These are phyloP conservation scores for Eciton burchellii DNA, from an alignment of 1,140 invertebrate species.

Conservation along the genomic window DNA sequence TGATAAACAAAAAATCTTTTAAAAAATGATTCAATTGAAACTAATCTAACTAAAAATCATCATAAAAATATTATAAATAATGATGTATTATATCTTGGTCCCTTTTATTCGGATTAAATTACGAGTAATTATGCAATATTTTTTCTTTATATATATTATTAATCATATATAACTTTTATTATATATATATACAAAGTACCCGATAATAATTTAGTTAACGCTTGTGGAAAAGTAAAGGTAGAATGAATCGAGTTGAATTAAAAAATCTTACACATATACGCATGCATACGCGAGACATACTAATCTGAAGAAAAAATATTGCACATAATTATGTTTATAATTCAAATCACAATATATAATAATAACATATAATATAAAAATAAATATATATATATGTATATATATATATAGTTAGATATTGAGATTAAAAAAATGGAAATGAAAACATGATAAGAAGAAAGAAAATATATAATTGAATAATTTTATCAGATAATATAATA, in stretches of 20 bases:
- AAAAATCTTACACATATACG: too few relatives aligned
- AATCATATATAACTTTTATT: too few relatives aligned
- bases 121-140: slow-evolving; percentile 56
- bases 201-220: too few relatives aligned
- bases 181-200: too few relatives aligned
- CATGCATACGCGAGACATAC: too few relatives aligned
- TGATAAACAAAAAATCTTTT: slow-evolving; percentile 1
- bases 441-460: slow-evolving; percentile 10
- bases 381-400: not conserved
- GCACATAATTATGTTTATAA: too few relatives aligned
- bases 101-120: slow-evolving; percentile 73
- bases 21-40: slow-evolving; percentile 21
- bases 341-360: too few relatives aligned
- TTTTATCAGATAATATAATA: not conserved
- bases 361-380: too few relatives aligned
- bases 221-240: too few relatives aligned
- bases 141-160: slow-evolving; percentile 31
- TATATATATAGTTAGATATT: slow-evolving; percentile 35
- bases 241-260: too few relatives aligned
- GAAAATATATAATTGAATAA: not conserved
- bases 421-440: slow-evolving; percentile 1
- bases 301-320: too few relatives aligned
- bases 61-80: slow-evolving; percentile 52
- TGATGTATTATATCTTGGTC: slow-evolving; percentile 72
- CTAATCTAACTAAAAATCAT: slow-evolving; percentile 55